Percentiles rank a stretch among this genome's conserved stretches.
phyloP scores from a whole-genome alignment of 2,113 vertebrate species.

The Pontoporia blainvillei region DNA sequence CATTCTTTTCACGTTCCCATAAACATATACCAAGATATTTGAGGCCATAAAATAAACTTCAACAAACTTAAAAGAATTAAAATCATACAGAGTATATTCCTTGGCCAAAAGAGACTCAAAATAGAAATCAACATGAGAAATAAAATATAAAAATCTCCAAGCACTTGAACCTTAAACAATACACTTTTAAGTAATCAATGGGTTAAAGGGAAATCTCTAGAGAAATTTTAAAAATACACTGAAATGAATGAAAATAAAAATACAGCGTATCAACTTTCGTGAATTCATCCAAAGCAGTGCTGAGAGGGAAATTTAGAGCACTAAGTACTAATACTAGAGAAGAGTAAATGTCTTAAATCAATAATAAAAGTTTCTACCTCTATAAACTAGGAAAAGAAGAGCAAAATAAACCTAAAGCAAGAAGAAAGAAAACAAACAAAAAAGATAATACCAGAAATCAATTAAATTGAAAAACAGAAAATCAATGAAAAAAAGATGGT shows the following conservation, averaged over 20 bases:
- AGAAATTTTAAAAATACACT: background rate
- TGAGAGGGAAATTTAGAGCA: background rate
- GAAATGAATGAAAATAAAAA: background rate
- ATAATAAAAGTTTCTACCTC: background rate
- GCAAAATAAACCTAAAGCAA: background rate
- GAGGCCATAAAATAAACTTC: background rate
- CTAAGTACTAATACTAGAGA: background rate
- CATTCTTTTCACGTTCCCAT: background rate
- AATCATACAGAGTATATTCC: background rate
- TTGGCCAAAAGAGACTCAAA: background rate
- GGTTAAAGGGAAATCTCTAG: background rate
- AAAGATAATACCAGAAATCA: background rate
- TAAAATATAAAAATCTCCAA: background rate
- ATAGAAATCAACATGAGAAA: background rate
- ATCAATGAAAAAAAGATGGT: background rate
- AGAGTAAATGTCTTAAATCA: background rate
- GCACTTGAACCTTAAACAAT: background rate
- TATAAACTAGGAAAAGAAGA: background rate
- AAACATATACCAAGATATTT: background rate
- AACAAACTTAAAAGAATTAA: background rate
- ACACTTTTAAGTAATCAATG: background rate
- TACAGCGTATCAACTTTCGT: background rate
- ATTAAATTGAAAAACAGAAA: background rate
- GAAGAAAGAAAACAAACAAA: background rate
- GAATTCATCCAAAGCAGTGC: background rate